Evolutionary conservation across 2,113 vertebrate species (phyloP).

Genomic region (Phocoena phocoena): DNA sequence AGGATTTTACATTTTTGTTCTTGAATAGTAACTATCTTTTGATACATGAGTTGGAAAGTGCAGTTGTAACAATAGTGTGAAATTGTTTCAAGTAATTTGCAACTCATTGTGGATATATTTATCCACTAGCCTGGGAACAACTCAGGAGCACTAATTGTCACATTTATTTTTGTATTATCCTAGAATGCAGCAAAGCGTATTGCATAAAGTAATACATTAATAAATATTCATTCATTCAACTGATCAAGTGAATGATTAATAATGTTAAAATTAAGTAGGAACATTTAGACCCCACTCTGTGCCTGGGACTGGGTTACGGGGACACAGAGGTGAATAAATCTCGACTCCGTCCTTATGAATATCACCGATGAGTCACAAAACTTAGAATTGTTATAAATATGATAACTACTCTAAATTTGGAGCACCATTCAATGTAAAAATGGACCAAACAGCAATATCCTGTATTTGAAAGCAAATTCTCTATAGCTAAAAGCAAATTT

Average conservation of each 20-base stretch:
- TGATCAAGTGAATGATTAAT: background rate
- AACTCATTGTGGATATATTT: background rate
- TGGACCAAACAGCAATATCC: background rate
- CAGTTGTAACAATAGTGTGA: background rate
- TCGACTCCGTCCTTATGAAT: background rate
- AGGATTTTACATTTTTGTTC: background rate
- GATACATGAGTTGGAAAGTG: background rate
- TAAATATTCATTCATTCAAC: background rate
- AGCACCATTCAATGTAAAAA: background rate
- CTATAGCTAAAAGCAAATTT: background rate
- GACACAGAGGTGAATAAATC: background rate
- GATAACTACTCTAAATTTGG: background rate
- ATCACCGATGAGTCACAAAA: background rate
- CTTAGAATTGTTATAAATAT: background rate
- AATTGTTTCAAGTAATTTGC: background rate
- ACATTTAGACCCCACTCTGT: background rate
- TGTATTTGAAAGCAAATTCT: background rate
- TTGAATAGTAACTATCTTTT: background rate
- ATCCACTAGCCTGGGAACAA: background rate
- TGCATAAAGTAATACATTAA: background rate
- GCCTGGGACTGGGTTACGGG: background rate
- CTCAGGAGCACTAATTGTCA: background rate
- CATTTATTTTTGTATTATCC: background rate
- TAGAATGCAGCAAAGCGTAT: background rate
- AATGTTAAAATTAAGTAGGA: background rate